These are phyloP conservation scores for Plumapathes pennacea DNA, from an alignment of 92 coral and sea anemone genomes.

Conservation along the genomic window DNA sequence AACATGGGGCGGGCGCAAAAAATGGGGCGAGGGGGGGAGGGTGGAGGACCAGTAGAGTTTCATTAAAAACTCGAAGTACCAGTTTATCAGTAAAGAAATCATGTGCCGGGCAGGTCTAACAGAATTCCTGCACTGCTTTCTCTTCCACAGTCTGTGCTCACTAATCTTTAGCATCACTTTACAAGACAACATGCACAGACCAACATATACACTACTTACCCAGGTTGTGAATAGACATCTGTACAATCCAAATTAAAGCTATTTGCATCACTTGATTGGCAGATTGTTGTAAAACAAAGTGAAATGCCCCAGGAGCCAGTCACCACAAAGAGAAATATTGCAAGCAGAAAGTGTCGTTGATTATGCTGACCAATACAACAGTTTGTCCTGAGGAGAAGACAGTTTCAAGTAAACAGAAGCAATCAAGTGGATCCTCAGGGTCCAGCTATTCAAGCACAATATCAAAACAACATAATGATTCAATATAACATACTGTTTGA, in stretches of 20 bases:
- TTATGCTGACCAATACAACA: slow-evolving; percentile 96
- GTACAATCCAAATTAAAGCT: slow-evolving; percentile 58
- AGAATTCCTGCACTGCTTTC: no score
- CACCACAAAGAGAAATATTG: slow-evolving; percentile 53
- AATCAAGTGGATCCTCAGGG: neutral
- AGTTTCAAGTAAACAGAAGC: neutral
- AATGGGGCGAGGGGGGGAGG: no score
- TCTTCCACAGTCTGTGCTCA: no score
- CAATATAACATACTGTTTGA: no score
- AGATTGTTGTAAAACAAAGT: slow-evolving; percentile 51
- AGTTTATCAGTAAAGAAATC: no score
- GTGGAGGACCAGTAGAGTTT: no score
- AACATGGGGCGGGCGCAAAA: no score
- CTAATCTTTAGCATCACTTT: no score
- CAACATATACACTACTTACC: slow-evolving; percentile 25
- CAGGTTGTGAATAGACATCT: slow-evolving; percentile 54
- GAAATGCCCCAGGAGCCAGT: slow-evolving; percentile 68
- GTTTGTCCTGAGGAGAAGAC: slow-evolving; percentile 72
- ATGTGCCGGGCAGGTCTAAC: no score
- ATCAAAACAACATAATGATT: no score
- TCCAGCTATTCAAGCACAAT: no score
- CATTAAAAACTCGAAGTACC: no score
- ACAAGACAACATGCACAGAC: neutral
- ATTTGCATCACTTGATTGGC: slow-evolving; percentile 17
- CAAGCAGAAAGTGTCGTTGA: slow-evolving; percentile 63